These are phyloP conservation scores for Macquaria australasica DNA, from an alignment of 2,113 vertebrate species.

Conservation along the genomic window DNA sequence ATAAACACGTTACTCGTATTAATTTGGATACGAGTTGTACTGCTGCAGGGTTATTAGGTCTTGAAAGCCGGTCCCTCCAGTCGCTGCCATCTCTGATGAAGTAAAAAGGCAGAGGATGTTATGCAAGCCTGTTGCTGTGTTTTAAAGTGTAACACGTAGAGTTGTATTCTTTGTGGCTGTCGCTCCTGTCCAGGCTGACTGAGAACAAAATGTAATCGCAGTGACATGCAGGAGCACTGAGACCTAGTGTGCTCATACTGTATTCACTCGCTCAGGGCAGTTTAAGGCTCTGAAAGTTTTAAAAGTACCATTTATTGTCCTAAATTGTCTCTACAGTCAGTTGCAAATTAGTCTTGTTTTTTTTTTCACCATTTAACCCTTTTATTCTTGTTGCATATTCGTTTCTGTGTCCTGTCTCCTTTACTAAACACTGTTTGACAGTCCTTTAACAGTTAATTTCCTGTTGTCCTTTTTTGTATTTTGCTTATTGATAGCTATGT, in stretches of 20 bases:
- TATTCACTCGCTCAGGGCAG: neutral
- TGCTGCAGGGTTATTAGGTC: neutral
- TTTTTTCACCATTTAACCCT: no score
- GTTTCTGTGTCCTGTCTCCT: neutral
- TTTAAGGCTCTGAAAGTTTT: constrained; percentile 15
- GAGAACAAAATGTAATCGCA: constrained; percentile 44
- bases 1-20: neutral
- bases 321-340: neutral
- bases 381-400: neutral
- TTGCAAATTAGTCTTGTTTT: neutral
- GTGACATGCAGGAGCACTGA: constrained; percentile 36
- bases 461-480: neutral
- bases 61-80: neutral
- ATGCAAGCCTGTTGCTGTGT: constrained; percentile 38
- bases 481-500: neutral
- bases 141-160: constrained; percentile 29
- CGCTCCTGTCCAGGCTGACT: constrained; percentile 27
- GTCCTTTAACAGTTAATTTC: neutral
- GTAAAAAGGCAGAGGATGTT: constrained; percentile 25
- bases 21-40: neutral
- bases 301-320: neutral
- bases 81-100: constrained; percentile 24
- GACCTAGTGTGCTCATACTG: constrained; percentile 19
- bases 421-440: neutral
- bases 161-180: constrained; percentile 42